Evolutionary conservation across 2,888 invertebrate species (phyloP).

Genomic region (Perizoma affinitatum): DNA sequence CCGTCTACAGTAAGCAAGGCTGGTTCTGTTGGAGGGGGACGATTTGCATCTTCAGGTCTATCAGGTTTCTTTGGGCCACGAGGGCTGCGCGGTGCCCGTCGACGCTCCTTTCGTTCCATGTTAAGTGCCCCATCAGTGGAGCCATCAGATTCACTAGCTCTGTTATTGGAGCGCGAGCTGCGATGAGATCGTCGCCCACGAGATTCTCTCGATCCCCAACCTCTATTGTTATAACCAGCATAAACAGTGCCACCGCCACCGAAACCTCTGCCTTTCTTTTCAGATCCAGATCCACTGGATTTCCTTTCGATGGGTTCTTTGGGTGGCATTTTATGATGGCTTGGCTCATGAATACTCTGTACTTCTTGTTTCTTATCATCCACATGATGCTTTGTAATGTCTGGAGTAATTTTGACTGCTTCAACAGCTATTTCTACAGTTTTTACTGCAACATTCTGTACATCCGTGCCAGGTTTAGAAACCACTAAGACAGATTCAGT

Average conservation of each 20-base stretch:
- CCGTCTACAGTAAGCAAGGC: slow-evolving; percentile 51
- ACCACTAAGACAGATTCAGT: slow-evolving; percentile 67
- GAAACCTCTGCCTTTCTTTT: slow-evolving; percentile 82
- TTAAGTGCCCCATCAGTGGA: slow-evolving; percentile 88
- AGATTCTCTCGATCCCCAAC: slow-evolving; percentile 77
- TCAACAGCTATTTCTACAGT: slow-evolving; percentile 50
- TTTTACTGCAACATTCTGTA: slow-evolving; percentile 53
- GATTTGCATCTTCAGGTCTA: slow-evolving; percentile 78
- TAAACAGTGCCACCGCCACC: slow-evolving; percentile 66
- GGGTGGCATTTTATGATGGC: slow-evolving; percentile 66
- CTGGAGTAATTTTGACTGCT: slow-evolving; percentile 51
- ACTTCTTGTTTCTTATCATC: slow-evolving; percentile 71
- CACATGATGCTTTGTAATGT: slow-evolving; percentile 56
- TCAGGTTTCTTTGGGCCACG: slow-evolving; percentile 86
- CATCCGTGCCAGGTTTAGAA: slow-evolving; percentile 65
- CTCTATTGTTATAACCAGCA: slow-evolving; percentile 76
- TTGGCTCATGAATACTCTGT: slow-evolving; percentile 57
- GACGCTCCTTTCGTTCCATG: slow-evolving; percentile 79
- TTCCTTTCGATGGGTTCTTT: slow-evolving; percentile 78
- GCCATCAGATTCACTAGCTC: slow-evolving; percentile 89
- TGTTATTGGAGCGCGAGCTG: slow-evolving; percentile 74
- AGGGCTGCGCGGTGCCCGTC: slow-evolving; percentile 80
- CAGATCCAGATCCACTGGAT: slow-evolving; percentile 74
- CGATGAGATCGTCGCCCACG: slow-evolving; percentile 80
- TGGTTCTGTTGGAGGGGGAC: slow-evolving; percentile 52